These are phyloP conservation scores for Caiman crocodilus DNA, from an alignment of 2,797 vertebrate genomes.

Conservation along the genomic window DNA sequence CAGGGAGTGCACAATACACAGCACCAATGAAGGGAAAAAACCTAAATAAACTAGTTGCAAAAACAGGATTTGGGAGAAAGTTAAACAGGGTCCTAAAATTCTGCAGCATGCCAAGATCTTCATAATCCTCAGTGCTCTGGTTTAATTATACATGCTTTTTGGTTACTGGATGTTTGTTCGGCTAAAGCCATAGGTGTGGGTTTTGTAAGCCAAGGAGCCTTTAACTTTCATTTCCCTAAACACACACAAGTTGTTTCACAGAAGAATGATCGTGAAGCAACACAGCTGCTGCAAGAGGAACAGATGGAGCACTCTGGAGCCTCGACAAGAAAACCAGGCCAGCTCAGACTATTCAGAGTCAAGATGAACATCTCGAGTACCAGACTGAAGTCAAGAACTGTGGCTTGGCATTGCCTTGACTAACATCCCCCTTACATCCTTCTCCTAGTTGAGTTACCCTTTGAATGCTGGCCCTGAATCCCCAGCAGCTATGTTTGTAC, in stretches of 20 bases:
- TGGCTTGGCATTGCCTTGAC: neutral
- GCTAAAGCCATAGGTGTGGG: neutral
- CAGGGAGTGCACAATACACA: neutral
- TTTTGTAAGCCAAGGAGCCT: neutral
- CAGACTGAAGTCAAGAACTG: neutral
- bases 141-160: neutral
- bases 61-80: neutral
- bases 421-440: neutral
- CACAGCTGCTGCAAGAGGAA: neutral
- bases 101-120: neutral
- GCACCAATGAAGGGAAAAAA: neutral
- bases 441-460: neutral
- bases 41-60: neutral
- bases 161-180: neutral
- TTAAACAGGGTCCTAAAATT: neutral
- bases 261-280: slow-evolving; percentile 6
- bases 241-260: neutral
- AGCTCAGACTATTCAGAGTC: no score
- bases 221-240: neutral
- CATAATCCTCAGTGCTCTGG: rapidly evolving
- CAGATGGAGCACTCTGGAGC: neutral
- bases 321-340: neutral
- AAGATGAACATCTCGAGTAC: neutral
- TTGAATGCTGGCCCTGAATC: neutral
- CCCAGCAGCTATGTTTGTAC: neutral